Evolutionary conservation across 2,888 invertebrate genomes (phyloP), one percentile per base, ranked within the genome.

Genomic region (Galeopsomyia nigrocyanea): DNA sequence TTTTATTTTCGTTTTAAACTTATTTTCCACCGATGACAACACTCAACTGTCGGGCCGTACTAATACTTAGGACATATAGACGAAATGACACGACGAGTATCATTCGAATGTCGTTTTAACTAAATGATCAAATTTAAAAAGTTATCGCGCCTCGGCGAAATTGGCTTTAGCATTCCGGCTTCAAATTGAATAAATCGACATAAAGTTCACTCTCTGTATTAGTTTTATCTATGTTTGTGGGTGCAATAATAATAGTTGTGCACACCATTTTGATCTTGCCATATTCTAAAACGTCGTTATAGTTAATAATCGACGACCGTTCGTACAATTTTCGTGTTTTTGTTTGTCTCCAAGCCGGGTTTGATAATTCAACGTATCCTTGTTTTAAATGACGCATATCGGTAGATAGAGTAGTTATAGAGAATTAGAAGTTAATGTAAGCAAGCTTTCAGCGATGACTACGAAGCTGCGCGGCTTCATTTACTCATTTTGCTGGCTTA

Each of bases 401-500:
- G 65, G 49, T 71, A 67, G 60, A 70, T 57, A 66, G 58, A 68
- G 47, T 57, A 49, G 55, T 64, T 71, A 63, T 63, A 70, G 53
- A 67, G 63, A 74, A 39, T 39, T 39, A 39, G 13, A 39, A 13
- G 13, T 63, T 61, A 63, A 51, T 56, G 60, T 67, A 64, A 74
- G 61, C 67, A 71, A 74, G 56, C 68, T 56, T 71, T 75, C 57
- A 57, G 9, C n/a, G 67, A 53, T 21, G 56, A 58, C 10, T 21
- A 19, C 51, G 22, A 19, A 26, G n/a, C 10, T 73, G 63, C 39
- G 58, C n/a, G 60, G 19, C 47, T 67, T 60, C 39, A 39, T 50
- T 83, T 83, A 86, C 78, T 86, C 86, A 73, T 86, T 86, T 80
- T 85, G 86, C 74, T 84, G 85, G 77, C 82, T 84, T 76, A 86